Base-by-base conservation (phyloP, 2,888 invertebrate species). In the Chrysolina americana region DNA sequence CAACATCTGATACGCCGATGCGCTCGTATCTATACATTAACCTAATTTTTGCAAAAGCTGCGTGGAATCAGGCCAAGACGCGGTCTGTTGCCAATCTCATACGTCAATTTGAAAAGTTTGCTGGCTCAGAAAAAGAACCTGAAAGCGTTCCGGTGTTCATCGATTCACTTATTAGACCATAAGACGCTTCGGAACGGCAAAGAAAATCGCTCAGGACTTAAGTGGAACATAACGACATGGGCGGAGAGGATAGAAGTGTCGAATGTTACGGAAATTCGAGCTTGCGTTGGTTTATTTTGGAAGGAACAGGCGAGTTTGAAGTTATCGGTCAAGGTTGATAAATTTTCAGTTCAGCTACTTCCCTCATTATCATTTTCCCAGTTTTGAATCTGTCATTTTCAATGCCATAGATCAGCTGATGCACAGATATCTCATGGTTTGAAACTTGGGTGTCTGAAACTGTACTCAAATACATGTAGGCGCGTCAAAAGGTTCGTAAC, bases 121-220 rank as follows among this genome's bases (percentile, higher is more conserved):
- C 70, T 65, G 41, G 75, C 69, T 73, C 66, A 73, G 76, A 47
- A 76, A 80, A 76, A 73, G 65, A 53, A 73, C 70, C 73, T 79
- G 77, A 79, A 76, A 79, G 79, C 79, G 73, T 81, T 79, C 72
- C 75, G 74, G 68, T 81, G 81, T 81, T 76, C 78, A 78, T 79
- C 76, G 78, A 77, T 78, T 75, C 71, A 65, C 59, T 69, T 78
- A 76, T 76, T 78, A 77, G 71, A 66, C 66, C 65, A 73, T 62
- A 65, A 70, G 70, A 59, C 64, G 53, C 73, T 48, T 47, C 17
- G 41, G 41, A 68, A 68, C 21, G 28, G 56, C 21, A 28, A 53
- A 53, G 50, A 28, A 66, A 65, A 65, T 48, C 44, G 44, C 28
- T 44, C 65, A n/a, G 6, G 48, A 50, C 6, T 23, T 28, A 36